Evolutionary conservation across 2,888 invertebrate species (phyloP).

Genomic region (Ischnura elegans): DNA sequence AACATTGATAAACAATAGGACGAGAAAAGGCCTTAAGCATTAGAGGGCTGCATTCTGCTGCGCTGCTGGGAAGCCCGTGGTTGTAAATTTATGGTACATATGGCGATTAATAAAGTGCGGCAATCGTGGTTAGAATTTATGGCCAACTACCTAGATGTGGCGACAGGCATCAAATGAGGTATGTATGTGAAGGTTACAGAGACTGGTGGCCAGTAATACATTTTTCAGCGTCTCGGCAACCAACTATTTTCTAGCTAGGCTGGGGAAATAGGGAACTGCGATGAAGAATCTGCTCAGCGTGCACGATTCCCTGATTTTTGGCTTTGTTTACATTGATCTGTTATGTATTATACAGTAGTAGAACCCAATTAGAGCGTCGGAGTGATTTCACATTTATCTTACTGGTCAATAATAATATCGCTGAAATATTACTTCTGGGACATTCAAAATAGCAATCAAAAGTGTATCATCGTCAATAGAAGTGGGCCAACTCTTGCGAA

Average conservation of each 20-base stretch:
- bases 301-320: neutral
- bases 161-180: neutral
- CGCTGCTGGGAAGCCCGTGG: neutral
- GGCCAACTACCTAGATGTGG: neutral
- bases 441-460: no score
- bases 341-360: no score
- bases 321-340: no score
- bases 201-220: neutral
- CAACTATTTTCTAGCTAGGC: neutral
- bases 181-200: slow-evolving; percentile 12
- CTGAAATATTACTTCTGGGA: no score
- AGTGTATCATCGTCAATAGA: no score
- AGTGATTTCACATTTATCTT: no score
- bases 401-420: no score
- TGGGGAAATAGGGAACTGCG: neutral
- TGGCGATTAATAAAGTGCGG: neutral
- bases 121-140: slow-evolving; percentile 3
- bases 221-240: neutral
- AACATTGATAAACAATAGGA: neutral
- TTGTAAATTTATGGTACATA: slow-evolving; percentile 10
- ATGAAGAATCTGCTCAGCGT: neutral
- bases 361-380: no score
- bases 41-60: neutral
- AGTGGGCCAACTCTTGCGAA: no score
- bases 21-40: neutral